These are phyloP conservation scores for Azorinus chamasolen DNA, from an alignment of 2,888 invertebrate genomes.

Conservation along the genomic window DNA sequence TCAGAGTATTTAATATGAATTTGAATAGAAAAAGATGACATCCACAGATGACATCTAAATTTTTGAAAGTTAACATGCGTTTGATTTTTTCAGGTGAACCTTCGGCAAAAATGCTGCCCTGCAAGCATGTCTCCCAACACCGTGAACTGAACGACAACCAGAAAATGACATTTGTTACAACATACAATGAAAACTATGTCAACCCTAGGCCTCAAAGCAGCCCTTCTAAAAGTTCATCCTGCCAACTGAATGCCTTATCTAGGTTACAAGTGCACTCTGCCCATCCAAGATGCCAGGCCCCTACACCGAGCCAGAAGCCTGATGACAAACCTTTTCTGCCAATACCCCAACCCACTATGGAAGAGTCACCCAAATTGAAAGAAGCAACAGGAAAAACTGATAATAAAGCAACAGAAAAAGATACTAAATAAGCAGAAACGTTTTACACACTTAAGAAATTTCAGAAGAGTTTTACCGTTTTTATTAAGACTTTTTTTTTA, in stretches of 20 bases:
- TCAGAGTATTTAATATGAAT: too few relatives aligned
- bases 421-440: too few relatives aligned
- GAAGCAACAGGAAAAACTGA: neutral
- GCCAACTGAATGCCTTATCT: neutral
- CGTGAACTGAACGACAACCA: conserved; percentile 23
- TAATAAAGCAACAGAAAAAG: neutral
- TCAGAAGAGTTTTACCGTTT: too few relatives aligned
- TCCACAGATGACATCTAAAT: too few relatives aligned
- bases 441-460: too few relatives aligned
- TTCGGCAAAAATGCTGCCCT: conserved; percentile 38
- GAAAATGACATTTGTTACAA: conserved; percentile 34
- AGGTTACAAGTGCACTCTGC: conserved; percentile 30
- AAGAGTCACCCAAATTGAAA: neutral
- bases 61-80: too few relatives aligned
- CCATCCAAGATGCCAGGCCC: too few relatives aligned
- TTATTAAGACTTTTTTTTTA: too few relatives aligned
- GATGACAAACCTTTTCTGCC: neutral
- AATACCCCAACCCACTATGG: conserved; percentile 7
- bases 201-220: conserved; percentile 34
- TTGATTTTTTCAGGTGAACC: conserved; percentile 18
- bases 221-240: conserved; percentile 3
- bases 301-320: too few relatives aligned
- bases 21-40: too few relatives aligned
- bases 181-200: conserved; percentile 53
- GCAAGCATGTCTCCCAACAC: conserved; percentile 49